A percentile compares a stretch with the other conserved stretches of the same genome.
phyloP scores from a whole-genome alignment of 2,797 vertebrate genomes.

The Manis crassicaudata region DNA sequence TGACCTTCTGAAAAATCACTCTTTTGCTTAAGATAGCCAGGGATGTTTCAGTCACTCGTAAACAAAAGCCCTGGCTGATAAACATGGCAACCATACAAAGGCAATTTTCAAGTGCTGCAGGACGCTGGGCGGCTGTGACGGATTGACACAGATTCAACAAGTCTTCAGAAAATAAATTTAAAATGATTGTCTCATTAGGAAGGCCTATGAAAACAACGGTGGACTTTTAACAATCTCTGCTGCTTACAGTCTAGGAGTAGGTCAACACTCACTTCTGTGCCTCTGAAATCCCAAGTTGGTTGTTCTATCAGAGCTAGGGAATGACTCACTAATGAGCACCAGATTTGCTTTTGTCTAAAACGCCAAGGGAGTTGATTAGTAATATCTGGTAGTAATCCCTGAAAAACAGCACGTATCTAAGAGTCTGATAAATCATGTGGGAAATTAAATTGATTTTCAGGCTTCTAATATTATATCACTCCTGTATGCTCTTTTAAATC shows the following conservation, averaged over 20 bases:
- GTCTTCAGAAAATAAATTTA: conserved; percentile 42
- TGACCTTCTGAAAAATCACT: conserved; percentile 25
- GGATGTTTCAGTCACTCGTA: background rate
- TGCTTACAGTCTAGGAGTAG: conserved; percentile 19
- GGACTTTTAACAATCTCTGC: background rate
- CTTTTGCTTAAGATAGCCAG: background rate
- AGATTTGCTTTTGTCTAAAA: conserved; percentile 66
- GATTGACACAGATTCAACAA: background rate
- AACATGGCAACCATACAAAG: background rate
- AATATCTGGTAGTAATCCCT: conserved; percentile 54
- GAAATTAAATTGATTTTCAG: background rate
- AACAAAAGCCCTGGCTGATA: background rate
- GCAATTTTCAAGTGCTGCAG: background rate
- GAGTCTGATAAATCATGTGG: background rate
- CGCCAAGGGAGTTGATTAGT: conserved; percentile 56
- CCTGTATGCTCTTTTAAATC: background rate
- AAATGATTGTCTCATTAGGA: background rate
- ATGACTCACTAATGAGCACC: conserved; percentile 75
- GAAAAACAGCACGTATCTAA: conserved; percentile 43
- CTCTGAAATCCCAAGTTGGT: conserved; percentile 34
- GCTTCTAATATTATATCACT: background rate
- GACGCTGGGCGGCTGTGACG: background rate
- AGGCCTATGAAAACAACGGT: conserved; percentile 15
- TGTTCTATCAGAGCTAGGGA: conserved; percentile 57
- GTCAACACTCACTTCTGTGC: background rate